These are phyloP conservation scores for Leptopilina myrica DNA, from an alignment of 2,888 invertebrate genomes.

Conservation along the genomic window DNA sequence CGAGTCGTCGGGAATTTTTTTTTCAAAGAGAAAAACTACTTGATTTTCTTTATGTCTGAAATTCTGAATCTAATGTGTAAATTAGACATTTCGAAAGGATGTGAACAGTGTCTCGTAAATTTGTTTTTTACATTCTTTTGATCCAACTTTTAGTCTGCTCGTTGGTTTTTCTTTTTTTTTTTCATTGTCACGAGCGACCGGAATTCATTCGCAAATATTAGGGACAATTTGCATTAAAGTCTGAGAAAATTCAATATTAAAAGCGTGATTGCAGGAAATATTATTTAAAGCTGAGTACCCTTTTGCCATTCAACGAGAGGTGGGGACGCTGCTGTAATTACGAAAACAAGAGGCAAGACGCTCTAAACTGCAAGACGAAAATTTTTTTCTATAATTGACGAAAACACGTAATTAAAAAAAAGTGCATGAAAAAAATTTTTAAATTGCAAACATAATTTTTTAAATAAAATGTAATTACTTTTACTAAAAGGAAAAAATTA, in stretches of 20 bases:
- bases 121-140: slow-evolving; percentile 13
- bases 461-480: no score
- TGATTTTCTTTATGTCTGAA: neutral
- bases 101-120: neutral
- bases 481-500: no score
- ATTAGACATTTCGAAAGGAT: neutral
- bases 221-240: slow-evolving; percentile 10
- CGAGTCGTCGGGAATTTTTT: no score
- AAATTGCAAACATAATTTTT: no score
- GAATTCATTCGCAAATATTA: slow-evolving; percentile 24
- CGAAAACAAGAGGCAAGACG: neutral
- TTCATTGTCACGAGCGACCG: no score
- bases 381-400: neutral
- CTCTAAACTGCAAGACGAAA: neutral
- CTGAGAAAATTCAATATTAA: neutral
- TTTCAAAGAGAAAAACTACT: neutral
- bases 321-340: neutral
- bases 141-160: neutral
- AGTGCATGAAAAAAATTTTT: no score
- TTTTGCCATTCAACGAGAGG: neutral
- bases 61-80: neutral
- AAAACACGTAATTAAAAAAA: neutral
- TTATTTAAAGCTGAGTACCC: neutral
- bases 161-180: no score
- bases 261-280: neutral